Evolutionary conservation across 2,797 vertebrate species (phyloP), one percentile per base, ranked within the genome.

Genomic region (Sebastes hubbsi): DNA sequence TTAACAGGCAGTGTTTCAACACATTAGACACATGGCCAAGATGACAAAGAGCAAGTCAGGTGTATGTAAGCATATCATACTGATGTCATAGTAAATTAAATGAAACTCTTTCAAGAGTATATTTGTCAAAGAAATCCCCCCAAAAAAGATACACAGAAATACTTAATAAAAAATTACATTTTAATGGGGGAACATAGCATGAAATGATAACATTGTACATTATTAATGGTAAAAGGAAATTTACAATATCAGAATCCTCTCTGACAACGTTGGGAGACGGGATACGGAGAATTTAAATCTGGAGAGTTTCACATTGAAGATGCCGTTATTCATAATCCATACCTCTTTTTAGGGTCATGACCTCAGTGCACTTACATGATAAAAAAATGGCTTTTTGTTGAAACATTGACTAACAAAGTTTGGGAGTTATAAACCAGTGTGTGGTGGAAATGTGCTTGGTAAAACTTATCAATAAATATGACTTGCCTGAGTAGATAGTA

Each of bases 21-120:
- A 52, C 4, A 52, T 24, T 7, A 46, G 34, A 20, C 1, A 49
- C n/a, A 46, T 9, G 10, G 4, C 49, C 30, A 42, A 24, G 2
- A n/a, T 63, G 8, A 5, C 46, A 49, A 49, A 49, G 46, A 0
- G 14, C 6, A 46, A 46, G 42, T 18, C 42, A 8, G 1, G 1
- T 46, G 3, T 18, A 46, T 1, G 42, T 49, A 8, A 18, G 3
- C 18, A 20, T 0, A 49, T 49, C 16, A 49, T 49, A 0, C 16
- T 49, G 16, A 18, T 46, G 42, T 46, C 42, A 46, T 29, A 29
- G 27, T 29, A 1, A 29, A 29, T 4, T 29, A 29, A 29, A 29
- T 29, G 5, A 29, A 29, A 29, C 27, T 29, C 27, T 29, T 29
- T 29, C 5, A 29, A 29, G 27, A 29, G 22, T 22, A 27, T 18